Conservation (phyloP, 2,797 vertebrate genomes). For the Aselliscus stoliczkanus region DNA sequence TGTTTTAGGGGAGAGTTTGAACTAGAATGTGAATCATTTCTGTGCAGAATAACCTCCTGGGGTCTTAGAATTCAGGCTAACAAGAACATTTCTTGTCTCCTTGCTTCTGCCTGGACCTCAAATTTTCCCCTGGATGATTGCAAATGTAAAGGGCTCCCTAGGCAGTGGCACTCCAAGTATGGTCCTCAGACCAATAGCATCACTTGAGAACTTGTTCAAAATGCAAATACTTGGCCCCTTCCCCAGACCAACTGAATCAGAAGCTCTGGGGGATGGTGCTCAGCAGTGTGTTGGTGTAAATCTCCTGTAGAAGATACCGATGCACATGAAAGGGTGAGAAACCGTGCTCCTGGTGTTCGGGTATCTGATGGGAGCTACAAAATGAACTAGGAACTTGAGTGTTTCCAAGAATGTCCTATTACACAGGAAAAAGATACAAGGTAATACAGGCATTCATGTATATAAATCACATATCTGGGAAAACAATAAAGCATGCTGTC, state of each 20-base stretch:
- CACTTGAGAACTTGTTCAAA: not conserved
- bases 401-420: not conserved
- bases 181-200: not conserved
- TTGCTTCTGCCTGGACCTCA: not conserved
- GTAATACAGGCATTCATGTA: not conserved
- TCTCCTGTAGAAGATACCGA: not conserved
- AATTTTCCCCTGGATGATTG: not conserved
- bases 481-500: not conserved
- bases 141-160: not conserved
- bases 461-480: not conserved
- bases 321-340: not conserved
- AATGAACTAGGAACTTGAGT: not conserved
- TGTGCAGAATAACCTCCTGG: not conserved
- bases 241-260: not conserved
- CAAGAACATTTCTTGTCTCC: not conserved
- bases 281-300: not conserved
- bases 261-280: not conserved
- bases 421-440: not conserved
- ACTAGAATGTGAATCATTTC: conserved; percentile 6
- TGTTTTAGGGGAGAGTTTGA: conserved; percentile 36
- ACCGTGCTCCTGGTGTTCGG: too few relatives aligned
- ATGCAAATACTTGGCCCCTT: not conserved
- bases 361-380: not conserved
- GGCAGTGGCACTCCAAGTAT: not conserved
- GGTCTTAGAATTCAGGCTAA: not conserved